Percentiles rank a stretch among this genome's conserved stretches.
These are phyloP conservation scores for Solea solea DNA, from an alignment of 2,113 vertebrate species.

Conservation along the genomic window DNA sequence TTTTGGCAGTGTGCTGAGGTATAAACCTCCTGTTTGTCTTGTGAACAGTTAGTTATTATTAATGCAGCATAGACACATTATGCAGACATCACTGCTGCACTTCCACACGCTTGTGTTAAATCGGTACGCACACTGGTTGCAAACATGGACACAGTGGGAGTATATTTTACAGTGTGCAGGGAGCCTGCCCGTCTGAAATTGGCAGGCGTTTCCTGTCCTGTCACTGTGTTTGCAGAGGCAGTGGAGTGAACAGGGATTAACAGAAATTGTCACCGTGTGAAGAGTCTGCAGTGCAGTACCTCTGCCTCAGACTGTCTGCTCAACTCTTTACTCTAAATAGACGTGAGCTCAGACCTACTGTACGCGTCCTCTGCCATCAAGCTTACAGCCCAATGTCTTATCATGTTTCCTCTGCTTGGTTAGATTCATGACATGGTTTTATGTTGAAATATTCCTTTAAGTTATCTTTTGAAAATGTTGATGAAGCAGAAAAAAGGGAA, in stretches of 20 bases:
- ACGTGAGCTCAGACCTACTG: slow-evolving; percentile 18
- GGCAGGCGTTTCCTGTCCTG: slow-evolving; percentile 5
- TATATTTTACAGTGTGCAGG: neutral
- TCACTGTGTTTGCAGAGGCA: slow-evolving; percentile 20
- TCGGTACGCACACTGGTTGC: neutral
- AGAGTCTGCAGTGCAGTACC: slow-evolving; percentile 19
- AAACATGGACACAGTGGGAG: neutral
- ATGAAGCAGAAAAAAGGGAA: neutral
- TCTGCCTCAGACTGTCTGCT: slow-evolving; percentile 6
- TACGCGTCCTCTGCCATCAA: neutral
- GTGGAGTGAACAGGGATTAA: slow-evolving; percentile 27
- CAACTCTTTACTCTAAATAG: slow-evolving; percentile 36
- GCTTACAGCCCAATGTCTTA: neutral
- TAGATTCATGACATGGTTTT: no score
- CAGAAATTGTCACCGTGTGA: slow-evolving; percentile 12
- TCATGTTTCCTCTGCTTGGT: neutral
- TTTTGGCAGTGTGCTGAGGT: no score
- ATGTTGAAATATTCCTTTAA: no score
- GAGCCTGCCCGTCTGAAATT: neutral
- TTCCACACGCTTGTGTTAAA: neutral
- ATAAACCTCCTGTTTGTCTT: no score
- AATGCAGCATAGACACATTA: no score
- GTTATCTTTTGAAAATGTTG: neutral
- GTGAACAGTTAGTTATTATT: no score
- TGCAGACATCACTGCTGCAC: no score